These are phyloP conservation scores for Acromyrmex charruanus DNA, from an alignment of 1,140 invertebrate species.

Conservation along the genomic window DNA sequence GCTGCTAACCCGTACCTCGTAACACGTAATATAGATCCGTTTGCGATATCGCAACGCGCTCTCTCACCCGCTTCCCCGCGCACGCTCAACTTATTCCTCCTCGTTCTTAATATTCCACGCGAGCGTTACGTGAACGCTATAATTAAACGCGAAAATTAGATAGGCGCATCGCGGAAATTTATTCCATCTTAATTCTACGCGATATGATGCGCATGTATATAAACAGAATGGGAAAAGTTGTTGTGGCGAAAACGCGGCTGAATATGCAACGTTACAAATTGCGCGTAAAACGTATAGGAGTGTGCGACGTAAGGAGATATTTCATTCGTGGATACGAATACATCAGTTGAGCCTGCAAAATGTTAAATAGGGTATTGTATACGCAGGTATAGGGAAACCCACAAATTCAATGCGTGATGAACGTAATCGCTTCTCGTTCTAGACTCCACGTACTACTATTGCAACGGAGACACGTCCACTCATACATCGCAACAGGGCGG, in stretches of 20 bases:
- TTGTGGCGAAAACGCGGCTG: constrained; percentile 1
- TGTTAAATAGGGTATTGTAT: constrained; percentile 24
- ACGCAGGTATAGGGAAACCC: constrained; percentile 1
- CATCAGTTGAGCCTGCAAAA: not conserved
- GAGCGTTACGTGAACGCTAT: constrained; percentile 48
- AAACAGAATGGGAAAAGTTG: constrained; percentile 12
- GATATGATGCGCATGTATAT: not conserved
- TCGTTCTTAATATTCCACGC: constrained; percentile 55
- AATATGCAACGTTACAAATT: constrained; percentile 18
- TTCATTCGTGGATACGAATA: not conserved
- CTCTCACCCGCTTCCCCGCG: not conserved
- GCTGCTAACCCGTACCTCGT: constrained; percentile 39
- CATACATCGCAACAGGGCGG: constrained; percentile 83
- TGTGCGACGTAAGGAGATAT: not conserved
- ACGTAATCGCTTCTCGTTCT: constrained; percentile 50
- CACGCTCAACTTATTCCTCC: constrained; percentile 31
- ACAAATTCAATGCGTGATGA: constrained; percentile 1
- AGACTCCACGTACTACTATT: constrained; percentile 91
- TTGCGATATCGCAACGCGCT: constrained; percentile 50
- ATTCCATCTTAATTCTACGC: constrained; percentile 39
- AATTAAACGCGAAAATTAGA: constrained; percentile 56
- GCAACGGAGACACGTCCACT: constrained; percentile 88
- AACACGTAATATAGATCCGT: constrained; percentile 63
- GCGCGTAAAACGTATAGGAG: not conserved
- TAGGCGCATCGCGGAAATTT: constrained; percentile 49